Evolutionary conservation across 1,140 invertebrate genomes (phyloP).

Genomic region (Caligus rogercresseyi): DNA sequence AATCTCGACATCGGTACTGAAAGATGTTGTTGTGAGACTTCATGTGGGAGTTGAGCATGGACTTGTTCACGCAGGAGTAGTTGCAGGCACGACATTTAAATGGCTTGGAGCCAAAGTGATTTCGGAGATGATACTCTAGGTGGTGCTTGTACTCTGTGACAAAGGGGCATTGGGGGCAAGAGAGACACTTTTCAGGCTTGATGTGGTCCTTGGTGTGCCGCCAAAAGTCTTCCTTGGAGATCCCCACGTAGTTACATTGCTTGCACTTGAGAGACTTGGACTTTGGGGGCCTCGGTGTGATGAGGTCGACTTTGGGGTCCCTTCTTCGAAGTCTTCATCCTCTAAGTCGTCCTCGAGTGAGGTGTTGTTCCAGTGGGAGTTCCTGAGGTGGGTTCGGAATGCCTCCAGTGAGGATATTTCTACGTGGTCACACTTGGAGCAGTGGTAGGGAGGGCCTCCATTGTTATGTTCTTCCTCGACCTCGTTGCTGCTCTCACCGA

Average conservation of each 20-base stretch:
- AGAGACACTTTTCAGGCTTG: slow-evolving; percentile 71
- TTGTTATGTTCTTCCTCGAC: slow-evolving; percentile 1
- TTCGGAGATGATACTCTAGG: slow-evolving; percentile 85
- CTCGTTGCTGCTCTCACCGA: not conserved
- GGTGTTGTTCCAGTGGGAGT: slow-evolving; percentile 14
- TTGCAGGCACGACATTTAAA: slow-evolving; percentile 83
- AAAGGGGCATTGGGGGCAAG: slow-evolving; percentile 81
- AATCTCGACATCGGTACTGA: slow-evolving; percentile 84
- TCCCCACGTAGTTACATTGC: slow-evolving; percentile 62
- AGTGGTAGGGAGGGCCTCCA: not conserved
- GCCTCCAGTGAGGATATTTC: not conserved
- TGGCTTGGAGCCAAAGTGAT: slow-evolving; percentile 87
- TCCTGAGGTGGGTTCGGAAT: slow-evolving; percentile 21
- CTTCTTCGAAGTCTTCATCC: slow-evolving; percentile 2
- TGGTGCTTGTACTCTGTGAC: slow-evolving; percentile 99
- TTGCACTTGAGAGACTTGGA: slow-evolving; percentile 80
- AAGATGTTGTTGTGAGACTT: slow-evolving; percentile 95
- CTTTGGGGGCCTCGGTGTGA: slow-evolving; percentile 32
- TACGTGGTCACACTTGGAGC: not conserved
- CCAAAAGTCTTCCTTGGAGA: slow-evolving; percentile 84
- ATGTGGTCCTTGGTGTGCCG: slow-evolving; percentile 76
- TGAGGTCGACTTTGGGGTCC: slow-evolving; percentile 20
- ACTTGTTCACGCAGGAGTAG: slow-evolving; percentile 94
- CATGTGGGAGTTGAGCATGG: slow-evolving; percentile 95
- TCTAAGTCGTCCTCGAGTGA: not conserved